Evolutionary conservation across 2,797 vertebrate genomes (phyloP), one percentile per base, ranked within the genome.

Genomic region (Zalophus californianus): DNA sequence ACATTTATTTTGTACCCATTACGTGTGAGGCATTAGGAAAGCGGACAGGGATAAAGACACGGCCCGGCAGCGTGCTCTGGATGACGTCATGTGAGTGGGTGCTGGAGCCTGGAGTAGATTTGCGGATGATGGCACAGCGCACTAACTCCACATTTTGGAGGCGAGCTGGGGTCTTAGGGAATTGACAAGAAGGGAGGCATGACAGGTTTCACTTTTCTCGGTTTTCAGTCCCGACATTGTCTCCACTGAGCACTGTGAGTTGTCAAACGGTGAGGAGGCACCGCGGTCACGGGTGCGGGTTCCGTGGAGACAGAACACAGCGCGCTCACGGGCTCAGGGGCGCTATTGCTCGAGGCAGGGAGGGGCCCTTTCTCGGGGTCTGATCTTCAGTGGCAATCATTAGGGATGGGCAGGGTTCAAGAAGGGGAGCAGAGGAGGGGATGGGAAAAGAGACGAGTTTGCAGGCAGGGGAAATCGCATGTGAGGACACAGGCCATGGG

Each of bases 311-410:
- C 13, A 25, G n/a, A 20, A 60, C 9, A 2, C 5, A 20, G 10
- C 15, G 52, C 23, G 50, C 38, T 54, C 29, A 9, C 3, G 13
- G 21, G 56, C 58, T 2, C 1, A 58, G 70, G 41, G 54, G 27
- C 6, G 3, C 11, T n/a, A 7, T 16, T 38, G 54, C 48, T 18
- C 0, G 5, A 21, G 56, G 44, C 3, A 0, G 23, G 18, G 4
- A 80, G 20, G 73, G 58, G 7, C 38, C 29, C 15, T 68, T 92
- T 85, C 58, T 64, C 27, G 2, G n/a, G 18, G 21, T 7, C 38
- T 58, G 88, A n/a, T 62, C 21, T 72, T 90, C 27, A 5, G 58
- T 21, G 64, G 20, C 68, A 18, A 9, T 75, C 60, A 7, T 44
- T 70, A 29, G 62, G 58, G 66, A 54, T 20, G 18, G 23, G 58